Base-by-base conservation (phyloP, 2,888 invertebrate genomes). In the Napeogenes inachia region DNA sequence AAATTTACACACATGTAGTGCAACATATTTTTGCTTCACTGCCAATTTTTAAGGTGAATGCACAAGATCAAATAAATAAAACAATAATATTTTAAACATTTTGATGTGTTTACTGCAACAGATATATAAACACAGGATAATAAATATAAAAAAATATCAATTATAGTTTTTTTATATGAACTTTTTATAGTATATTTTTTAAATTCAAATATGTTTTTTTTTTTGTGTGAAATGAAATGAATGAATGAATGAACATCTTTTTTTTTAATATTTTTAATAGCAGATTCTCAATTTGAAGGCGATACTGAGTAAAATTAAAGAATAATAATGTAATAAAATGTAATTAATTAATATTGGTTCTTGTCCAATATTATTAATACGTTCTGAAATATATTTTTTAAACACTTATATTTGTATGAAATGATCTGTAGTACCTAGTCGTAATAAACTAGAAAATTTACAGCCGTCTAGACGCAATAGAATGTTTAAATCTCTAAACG, bases 361-460 rank as follows among this genome's bases (percentile, higher is more conserved):
- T 30, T 50, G 50, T 50, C 10, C 42, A 42, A 42, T 6, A 42
- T 10, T 35, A 55, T 35, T 12, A 38, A 55, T 13, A 33, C n/a
- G 35, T 50, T 30, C 10, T 42, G 63, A 57, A 64, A 59, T 66
- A 56, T 59, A 57, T 45, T 56, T 64, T 62, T 66, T 54, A 59
- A 62, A 62, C 21, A 61, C 60, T 45, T 64, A 60, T 59, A 66
- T 60, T 63, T 54, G 30, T 60, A 60, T 63, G 56, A 65, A 61
- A 61, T 54, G 45, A 42, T 42, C 57, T 21, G 53, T 56, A 56
- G 60, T 56, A 45, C 32, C n/a, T 32, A 42, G 30, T 60, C 38
- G 38, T 30, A 46, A 46, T 45, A 55, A 47, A 47, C 42, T 35
- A 56, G 46, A 60, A 13, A 56, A 60, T 12, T 46, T 45, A 35